Evolutionary conservation across 2,888 invertebrate genomes (phyloP), one percentile per base, ranked within the genome.

Genomic region (Drosophila heteroneura): DNA sequence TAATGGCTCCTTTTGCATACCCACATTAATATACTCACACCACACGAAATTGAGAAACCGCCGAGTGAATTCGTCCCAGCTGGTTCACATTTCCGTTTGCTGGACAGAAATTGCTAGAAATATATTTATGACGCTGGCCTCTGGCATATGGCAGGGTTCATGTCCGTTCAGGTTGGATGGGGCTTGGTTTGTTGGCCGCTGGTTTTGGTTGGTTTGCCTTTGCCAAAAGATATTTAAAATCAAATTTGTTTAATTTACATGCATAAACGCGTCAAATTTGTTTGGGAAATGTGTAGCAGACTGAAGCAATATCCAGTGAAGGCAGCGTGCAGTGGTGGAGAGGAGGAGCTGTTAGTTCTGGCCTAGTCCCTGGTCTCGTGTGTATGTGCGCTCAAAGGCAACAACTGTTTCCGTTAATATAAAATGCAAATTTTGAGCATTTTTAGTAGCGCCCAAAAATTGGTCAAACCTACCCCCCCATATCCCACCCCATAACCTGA

Each of bases 321-420:
- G 28, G 44, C n/a, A 39, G 49, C 54, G 16, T 16, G 5, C 10
- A 5, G 22, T 47, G 16, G 37, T 16, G 56, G 33, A 49, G 30
- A 19, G 37, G 44, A 19, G 22, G 47, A 58, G 19, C 49, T 51
- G 35, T 26, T 63, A 58, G 73, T 64, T 41, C 63, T 57, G 35
- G 41, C 33, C 65, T 56, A 52, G n/a, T 32, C 49, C 63, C 54
- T 64, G 63, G 41, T 49, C 56, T 58, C 41, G 85, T 70, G 61
- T 51, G 61, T 56, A 60, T 35, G 66, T 70, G 66, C 73, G 83
- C 84, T 86, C 87, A 89, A 82, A 87, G 89, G 89, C 91, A 91
- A 88, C 91, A 91, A 90, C 91, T 90, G 91, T 91, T 91, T 84
- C 90, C 88, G 85, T 90, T 90, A 91, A 91, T 90, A 91, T 91